A percentile compares a stretch with the other conserved stretches of the same genome.
These are phyloP conservation scores for Zosterops lateralis DNA, from an alignment of 2,113 vertebrate species.

Conservation along the genomic window DNA sequence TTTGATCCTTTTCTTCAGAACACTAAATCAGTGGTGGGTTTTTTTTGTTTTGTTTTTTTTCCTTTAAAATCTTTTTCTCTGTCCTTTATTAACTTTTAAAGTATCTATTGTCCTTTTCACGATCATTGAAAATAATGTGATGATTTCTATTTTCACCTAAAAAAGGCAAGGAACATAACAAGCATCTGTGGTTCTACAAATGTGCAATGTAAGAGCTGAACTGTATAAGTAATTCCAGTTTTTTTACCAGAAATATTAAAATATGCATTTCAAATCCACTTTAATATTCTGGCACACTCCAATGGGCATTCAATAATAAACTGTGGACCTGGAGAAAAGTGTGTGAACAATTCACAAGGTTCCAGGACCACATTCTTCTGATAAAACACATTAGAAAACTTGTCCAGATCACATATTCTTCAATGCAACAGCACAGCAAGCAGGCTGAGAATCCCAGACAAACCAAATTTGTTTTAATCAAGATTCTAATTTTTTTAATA, in stretches of 20 bases:
- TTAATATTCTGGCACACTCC: not conserved
- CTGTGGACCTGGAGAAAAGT: not conserved
- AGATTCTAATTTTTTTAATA: not conserved
- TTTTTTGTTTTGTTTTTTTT: not conserved
- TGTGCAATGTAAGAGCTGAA: not conserved
- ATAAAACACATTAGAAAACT: not conserved
- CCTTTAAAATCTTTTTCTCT: not conserved
- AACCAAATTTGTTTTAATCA: not conserved
- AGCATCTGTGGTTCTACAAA: not conserved
- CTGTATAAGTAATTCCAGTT: not conserved
- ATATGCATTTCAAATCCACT: not conserved
- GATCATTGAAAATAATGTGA: not conserved
- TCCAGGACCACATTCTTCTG: not conserved
- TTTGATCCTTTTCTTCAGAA: conserved; percentile 10
- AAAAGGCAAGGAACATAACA: not conserved
- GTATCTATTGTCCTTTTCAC: not conserved
- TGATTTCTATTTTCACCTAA: not conserved
- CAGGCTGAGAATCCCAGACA: not conserved
- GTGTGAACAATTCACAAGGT: not conserved
- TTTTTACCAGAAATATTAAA: not conserved
- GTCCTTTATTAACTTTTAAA: not conserved
- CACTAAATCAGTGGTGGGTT: not conserved
- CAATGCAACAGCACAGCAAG: not conserved
- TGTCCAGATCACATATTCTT: not conserved
- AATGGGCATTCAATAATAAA: not conserved